phyloP scores from a whole-genome alignment of 2,113 vertebrate genomes.

The Nibea coibor region DNA sequence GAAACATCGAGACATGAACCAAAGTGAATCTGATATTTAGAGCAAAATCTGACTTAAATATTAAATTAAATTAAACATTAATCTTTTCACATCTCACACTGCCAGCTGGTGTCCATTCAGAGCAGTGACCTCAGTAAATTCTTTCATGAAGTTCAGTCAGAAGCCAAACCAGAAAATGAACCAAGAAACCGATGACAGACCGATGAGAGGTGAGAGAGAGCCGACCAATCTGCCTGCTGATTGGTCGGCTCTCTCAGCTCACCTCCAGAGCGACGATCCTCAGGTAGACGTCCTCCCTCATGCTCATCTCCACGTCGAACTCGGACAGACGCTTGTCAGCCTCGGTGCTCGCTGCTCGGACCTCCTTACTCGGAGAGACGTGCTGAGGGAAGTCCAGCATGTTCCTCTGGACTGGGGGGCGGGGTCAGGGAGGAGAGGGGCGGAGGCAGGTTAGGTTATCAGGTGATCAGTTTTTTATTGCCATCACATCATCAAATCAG shows the following conservation, averaged over 20 bases:
- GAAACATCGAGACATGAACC: too few relatives aligned
- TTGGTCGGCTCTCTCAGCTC: not conserved
- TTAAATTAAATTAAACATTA: too few relatives aligned
- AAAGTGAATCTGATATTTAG: too few relatives aligned
- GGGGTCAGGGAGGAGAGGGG: not conserved
- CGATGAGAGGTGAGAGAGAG: not conserved
- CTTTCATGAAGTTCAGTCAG: too few relatives aligned
- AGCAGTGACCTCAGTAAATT: too few relatives aligned
- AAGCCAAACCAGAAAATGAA: too few relatives aligned
- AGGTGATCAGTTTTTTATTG: too few relatives aligned
- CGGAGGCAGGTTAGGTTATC: too few relatives aligned
- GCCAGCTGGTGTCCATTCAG: too few relatives aligned
- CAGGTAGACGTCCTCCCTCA: conserved; percentile 95
- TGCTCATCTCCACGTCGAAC: conserved; percentile 99
- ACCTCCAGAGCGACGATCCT: conserved; percentile 94
- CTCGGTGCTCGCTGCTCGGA: conserved; percentile 91
- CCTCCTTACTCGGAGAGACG: conserved; percentile 90
- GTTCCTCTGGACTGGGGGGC: conserved; percentile 89
- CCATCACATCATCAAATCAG: too few relatives aligned
- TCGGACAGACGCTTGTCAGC: conserved; percentile 95
- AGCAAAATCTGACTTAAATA: too few relatives aligned
- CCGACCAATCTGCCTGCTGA: not conserved
- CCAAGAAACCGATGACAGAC: not conserved
- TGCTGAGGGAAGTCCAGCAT: conserved; percentile 98
- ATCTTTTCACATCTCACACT: too few relatives aligned